Evolutionary conservation across 2,888 invertebrate species (phyloP).

Genomic region (Eurytoma adleriae): DNA sequence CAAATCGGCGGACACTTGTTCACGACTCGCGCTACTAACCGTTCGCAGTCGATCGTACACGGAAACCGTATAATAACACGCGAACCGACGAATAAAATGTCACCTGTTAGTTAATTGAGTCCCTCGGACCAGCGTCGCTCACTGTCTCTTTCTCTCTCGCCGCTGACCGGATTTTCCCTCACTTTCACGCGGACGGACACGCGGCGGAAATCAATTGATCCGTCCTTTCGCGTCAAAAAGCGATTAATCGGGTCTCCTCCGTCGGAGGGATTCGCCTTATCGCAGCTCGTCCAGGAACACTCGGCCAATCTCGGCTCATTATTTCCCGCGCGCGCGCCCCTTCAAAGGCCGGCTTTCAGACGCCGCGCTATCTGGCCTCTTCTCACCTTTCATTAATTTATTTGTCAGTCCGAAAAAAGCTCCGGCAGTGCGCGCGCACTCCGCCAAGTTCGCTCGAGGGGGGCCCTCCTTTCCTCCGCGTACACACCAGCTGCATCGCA

Average conservation of each 20-base stretch:
- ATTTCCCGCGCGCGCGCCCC: conserved; percentile 3
- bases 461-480: not conserved
- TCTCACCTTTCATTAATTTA: conserved; percentile 52
- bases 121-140: too few relatives aligned
- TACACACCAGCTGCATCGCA: not conserved
- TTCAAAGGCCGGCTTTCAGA: conserved; percentile 16
- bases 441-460: conserved; percentile 24
- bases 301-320: not conserved
- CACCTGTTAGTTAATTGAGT: too few relatives aligned
- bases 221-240: too few relatives aligned
- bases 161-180: too few relatives aligned
- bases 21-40: too few relatives aligned
- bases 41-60: too few relatives aligned
- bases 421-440: conserved; percentile 11
- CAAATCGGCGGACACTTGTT: too few relatives aligned
- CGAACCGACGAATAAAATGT: too few relatives aligned
- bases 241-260: not conserved
- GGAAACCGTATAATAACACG: too few relatives aligned
- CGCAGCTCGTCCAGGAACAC: not conserved
- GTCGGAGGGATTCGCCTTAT: not conserved
- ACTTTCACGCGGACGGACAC: too few relatives aligned
- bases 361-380: conserved; percentile 23
- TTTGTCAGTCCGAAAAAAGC: conserved; percentile 49
- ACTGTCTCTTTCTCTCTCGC: too few relatives aligned
- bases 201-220: too few relatives aligned